Base-by-base conservation (phyloP, 2,113 vertebrate species). In the Panthera leo region DNA sequence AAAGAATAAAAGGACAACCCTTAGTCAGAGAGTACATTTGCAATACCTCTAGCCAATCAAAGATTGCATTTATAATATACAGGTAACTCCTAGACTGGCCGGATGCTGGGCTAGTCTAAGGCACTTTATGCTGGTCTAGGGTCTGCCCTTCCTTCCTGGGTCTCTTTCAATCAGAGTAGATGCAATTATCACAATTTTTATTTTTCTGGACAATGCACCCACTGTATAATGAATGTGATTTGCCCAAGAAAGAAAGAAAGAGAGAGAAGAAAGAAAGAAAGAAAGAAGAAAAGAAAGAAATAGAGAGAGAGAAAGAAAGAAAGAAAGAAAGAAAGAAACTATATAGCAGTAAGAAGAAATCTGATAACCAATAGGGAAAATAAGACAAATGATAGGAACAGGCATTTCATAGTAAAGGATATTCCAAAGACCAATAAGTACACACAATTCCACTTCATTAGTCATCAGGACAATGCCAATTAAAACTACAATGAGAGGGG, bases 41-140 rank as follows among this genome's bases (percentile, higher is more conserved):
- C 25, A 61, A 31, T 48, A 58, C 8, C 9, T 91, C 5, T 18
- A 78, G 14, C 15, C 31, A 92, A 87, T 6, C 80, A 82, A 83
- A 93, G 10, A 73, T 16, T 55, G 1, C 2, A 58, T 78, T 76
- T 53, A 18, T 63, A 92, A 73, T 29, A 14, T 39, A 55, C 13
- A 85, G 42, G 39, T 42, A 61, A 70, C 19, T 90, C 80, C 55
- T 45, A 11, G 2, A 5, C 76, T 87, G 63, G 91, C 96, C 97
- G 71, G 97, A 85, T 80, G 53, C 61, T 96, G 65, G 96, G 55
- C 92, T 93, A 78, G 73, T 82, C 98, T 95, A 95, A 94, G 70
- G 70, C 65, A 89, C 86, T 98, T 98, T 92, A 85, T 85, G 67
- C 58, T 97, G 93, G 93, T 85, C 82, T 95, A 48, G 95, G 94